These are phyloP conservation scores for Chaenogobius annularis DNA, from an alignment of 2,113 vertebrate species.

Conservation along the genomic window DNA sequence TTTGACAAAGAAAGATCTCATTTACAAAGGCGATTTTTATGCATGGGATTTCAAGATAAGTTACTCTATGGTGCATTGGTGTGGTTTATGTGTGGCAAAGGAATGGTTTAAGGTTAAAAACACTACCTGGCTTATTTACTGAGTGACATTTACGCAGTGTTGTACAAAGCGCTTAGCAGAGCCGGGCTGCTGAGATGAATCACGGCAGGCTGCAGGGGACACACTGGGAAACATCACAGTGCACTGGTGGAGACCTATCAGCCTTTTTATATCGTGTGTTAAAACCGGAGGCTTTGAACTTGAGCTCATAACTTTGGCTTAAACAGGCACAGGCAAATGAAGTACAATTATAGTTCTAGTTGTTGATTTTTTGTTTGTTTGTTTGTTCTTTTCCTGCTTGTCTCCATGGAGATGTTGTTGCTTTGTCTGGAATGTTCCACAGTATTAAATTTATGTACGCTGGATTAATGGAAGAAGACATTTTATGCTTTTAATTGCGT, in stretches of 20 bases:
- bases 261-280: not conserved
- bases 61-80: slow-evolving; percentile 31
- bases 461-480: too few species aligned
- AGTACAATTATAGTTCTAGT: too few species aligned
- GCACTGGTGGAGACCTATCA: not conserved
- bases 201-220: slow-evolving; percentile 32
- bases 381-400: too few species aligned
- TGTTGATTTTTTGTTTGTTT: too few species aligned
- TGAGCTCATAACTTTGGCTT: not conserved
- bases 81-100: slow-evolving; percentile 42
- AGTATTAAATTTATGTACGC: too few species aligned
- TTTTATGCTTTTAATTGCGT: too few species aligned
- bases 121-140: slow-evolving; percentile 45
- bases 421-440: too few species aligned
- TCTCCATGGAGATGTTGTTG: too few species aligned
- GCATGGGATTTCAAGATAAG: slow-evolving; percentile 53
- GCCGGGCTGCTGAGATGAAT: slow-evolving; percentile 41
- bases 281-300: not conserved
- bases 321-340: not conserved
- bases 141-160: slow-evolving; percentile 53
- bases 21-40: slow-evolving; percentile 62
- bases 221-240: slow-evolving; percentile 38
- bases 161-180: slow-evolving; percentile 47
- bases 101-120: slow-evolving; percentile 39
- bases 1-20: slow-evolving; percentile 48